These are phyloP conservation scores for Gambusia affinis DNA, from an alignment of 2,113 vertebrate genomes.

Conservation along the genomic window DNA sequence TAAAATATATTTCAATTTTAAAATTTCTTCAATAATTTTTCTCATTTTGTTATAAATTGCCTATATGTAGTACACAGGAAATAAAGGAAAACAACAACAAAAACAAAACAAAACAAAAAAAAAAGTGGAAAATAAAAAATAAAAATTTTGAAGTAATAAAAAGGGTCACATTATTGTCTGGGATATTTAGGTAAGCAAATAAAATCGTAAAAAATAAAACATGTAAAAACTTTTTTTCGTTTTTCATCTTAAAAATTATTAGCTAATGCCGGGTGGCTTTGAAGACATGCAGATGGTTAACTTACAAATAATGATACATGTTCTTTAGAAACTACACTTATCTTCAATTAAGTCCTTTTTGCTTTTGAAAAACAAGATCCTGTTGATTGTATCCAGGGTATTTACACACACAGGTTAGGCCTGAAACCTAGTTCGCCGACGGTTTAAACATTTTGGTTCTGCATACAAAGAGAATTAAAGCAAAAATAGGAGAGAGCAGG, in stretches of 20 bases:
- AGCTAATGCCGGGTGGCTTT: constrained; percentile 80
- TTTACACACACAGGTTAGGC: constrained; percentile 76
- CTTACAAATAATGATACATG: constrained; percentile 85
- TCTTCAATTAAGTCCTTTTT: constrained; percentile 75
- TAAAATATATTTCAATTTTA: constrained; percentile 94
- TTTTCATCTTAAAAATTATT: constrained; percentile 79
- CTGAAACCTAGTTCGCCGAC: constrained; percentile 72
- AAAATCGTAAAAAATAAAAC: constrained; percentile 84
- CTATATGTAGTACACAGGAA: constrained; percentile 89
- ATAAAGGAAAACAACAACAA: constrained; percentile 74
- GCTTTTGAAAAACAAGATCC: constrained; percentile 74
- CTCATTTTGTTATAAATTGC: constrained; percentile 95
- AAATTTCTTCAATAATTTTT: constrained; percentile 92
- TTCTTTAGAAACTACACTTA: constrained; percentile 83
- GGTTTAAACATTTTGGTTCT: constrained; percentile 82
- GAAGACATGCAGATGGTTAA: constrained; percentile 86
- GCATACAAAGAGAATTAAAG: constrained; percentile 81
- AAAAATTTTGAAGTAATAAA: constrained; percentile 87
- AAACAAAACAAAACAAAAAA: constrained; percentile 38
- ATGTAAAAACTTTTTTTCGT: constrained; percentile 79
- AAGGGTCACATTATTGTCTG: constrained; percentile 86
- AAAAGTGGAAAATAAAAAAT: constrained; percentile 79
- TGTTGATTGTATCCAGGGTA: constrained; percentile 81
- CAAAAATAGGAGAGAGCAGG: constrained; percentile 62
- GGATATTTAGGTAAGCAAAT: constrained; percentile 84